Percentiles rank a stretch among this genome's conserved stretches.
These are phyloP conservation scores for Panagrolaimus sp. DNA, from an alignment of 1,140 invertebrate species.

Conservation along the genomic window DNA sequence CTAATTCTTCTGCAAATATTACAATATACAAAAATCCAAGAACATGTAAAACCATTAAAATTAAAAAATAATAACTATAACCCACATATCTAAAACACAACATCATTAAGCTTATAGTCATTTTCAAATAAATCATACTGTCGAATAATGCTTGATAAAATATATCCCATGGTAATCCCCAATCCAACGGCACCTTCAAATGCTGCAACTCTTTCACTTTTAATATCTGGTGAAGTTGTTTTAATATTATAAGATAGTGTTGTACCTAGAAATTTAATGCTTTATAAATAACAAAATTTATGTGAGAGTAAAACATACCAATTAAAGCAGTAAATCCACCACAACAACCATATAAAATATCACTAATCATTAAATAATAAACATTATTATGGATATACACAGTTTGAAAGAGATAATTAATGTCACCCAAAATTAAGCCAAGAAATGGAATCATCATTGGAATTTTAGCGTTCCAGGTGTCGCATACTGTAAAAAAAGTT, in stretches of 20 bases:
- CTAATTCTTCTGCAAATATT: background rate
- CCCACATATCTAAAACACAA: conserved; percentile 32
- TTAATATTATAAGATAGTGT: conserved; percentile 36
- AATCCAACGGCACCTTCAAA: conserved; percentile 40
- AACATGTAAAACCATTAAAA: conserved; percentile 29
- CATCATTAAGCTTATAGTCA: background rate
- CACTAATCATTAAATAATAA: conserved; percentile 46
- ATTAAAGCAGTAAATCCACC: conserved; percentile 49
- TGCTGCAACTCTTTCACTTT: conserved; percentile 33
- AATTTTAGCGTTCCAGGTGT: conserved; percentile 37
- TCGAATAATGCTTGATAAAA: conserved; percentile 36
- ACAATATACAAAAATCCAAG: background rate
- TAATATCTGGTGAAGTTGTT: conserved; percentile 15
- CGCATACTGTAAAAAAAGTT: conserved; percentile 46
- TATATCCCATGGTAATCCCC: conserved; percentile 31
- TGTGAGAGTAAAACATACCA: conserved; percentile 19
- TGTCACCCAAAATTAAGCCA: conserved; percentile 41
- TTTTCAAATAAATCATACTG: conserved; percentile 21
- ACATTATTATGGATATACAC: conserved; percentile 34
- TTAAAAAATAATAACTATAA: conserved; percentile 22
- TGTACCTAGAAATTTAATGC: conserved; percentile 26
- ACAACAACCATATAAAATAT: conserved; percentile 47
- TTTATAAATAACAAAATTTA: background rate
- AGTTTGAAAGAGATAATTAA: conserved; percentile 49
- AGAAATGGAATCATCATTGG: conserved; percentile 45